Percentiles rank a stretch among this genome's conserved stretches.
These are phyloP conservation scores for Heliothis virescens DNA, from an alignment of 1,140 invertebrate genomes.

Conservation along the genomic window DNA sequence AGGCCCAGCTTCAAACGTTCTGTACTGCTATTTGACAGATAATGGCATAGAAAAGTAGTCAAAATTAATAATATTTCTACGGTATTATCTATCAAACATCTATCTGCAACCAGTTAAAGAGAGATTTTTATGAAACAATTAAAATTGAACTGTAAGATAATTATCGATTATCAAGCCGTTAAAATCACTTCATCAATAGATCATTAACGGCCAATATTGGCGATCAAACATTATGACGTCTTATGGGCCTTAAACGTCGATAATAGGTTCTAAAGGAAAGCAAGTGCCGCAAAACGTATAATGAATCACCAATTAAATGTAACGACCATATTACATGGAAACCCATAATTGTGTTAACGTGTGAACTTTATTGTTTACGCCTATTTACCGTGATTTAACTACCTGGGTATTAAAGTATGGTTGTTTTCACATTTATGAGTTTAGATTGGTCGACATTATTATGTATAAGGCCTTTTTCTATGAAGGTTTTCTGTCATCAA, in stretches of 20 bases:
- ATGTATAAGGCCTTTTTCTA: not conserved
- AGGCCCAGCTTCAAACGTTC: too few species aligned
- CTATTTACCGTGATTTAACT: constrained; percentile 7
- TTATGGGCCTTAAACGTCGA: constrained; percentile 21
- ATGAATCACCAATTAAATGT: constrained; percentile 36
- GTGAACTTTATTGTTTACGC: constrained; percentile 20
- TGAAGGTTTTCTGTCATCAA: too few species aligned
- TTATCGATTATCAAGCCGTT: constrained; percentile 10
- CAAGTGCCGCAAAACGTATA: not conserved
- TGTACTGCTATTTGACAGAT: too few species aligned
- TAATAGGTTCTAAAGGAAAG: constrained; percentile 5
- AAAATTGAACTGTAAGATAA: not conserved
- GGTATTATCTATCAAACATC: too few species aligned
- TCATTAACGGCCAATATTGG: constrained; percentile 23
- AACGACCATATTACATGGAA: constrained; percentile 15
- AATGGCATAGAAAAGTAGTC: too few species aligned
- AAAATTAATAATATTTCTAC: too few species aligned
- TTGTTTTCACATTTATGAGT: not conserved
- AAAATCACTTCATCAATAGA: constrained; percentile 6
- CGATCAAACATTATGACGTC: constrained; percentile 32
- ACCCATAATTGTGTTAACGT: constrained; percentile 26
- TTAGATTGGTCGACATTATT: not conserved
- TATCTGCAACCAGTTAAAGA: too few species aligned
- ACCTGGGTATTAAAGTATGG: not conserved
- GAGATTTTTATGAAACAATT: too few species aligned